These are phyloP conservation scores for Nymphalis io DNA, from an alignment of 1,140 invertebrate species.

Conservation along the genomic window DNA sequence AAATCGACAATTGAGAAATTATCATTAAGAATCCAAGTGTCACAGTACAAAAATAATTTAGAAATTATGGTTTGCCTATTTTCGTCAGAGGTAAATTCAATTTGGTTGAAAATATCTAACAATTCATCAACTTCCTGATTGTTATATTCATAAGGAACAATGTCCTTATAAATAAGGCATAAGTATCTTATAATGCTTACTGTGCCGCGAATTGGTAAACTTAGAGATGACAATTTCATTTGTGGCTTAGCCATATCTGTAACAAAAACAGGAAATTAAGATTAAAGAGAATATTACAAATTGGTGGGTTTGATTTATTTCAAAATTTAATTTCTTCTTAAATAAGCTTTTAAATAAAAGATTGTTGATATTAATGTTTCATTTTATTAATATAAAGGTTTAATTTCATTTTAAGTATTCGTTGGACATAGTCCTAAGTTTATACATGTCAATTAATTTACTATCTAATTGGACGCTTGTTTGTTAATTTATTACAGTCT, in stretches of 20 bases:
- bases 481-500: no score
- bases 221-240: constrained; percentile 75
- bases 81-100: constrained; percentile 70
- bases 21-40: constrained; percentile 60
- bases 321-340: no score
- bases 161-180: constrained; percentile 60
- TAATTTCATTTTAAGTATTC: no score
- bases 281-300: no score
- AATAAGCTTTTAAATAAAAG: no score
- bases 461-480: no score
- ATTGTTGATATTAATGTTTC: no score
- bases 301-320: no score
- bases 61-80: constrained; percentile 55
- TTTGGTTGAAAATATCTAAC: constrained; percentile 83
- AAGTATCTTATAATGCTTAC: constrained; percentile 81
- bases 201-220: constrained; percentile 75
- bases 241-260: constrained; percentile 80
- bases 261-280: constrained; percentile 32
- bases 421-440: no score
- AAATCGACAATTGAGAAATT: constrained; percentile 82
- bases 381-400: no score
- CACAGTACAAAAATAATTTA: constrained; percentile 55
- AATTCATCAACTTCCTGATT: constrained; percentile 75
- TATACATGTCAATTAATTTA: no score
- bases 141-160: constrained; percentile 68